A percentile compares a stretch with the other conserved stretches of the same genome.
These are phyloP conservation scores for Drosophila arawakana DNA, from an alignment of 1,140 invertebrate genomes.

Conservation along the genomic window DNA sequence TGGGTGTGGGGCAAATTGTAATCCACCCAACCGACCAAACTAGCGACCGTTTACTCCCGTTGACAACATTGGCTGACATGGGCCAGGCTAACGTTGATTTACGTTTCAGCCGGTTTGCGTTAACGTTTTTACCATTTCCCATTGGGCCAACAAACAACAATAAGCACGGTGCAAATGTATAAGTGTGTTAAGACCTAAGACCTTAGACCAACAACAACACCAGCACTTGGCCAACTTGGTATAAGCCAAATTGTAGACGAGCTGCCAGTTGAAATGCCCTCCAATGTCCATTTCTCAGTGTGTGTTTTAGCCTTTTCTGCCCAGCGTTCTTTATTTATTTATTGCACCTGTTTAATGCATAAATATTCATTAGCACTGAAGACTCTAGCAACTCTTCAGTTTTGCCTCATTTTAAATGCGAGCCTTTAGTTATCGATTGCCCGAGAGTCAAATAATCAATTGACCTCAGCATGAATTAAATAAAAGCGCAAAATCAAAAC, in stretches of 20 bases:
- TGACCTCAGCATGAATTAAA: background rate
- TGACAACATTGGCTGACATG: conserved; percentile 58
- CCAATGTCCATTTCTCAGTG: conserved; percentile 34
- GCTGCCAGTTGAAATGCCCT: conserved; percentile 34
- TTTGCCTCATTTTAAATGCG: conserved; percentile 1
- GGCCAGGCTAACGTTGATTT: conserved; percentile 72
- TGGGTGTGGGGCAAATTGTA: conserved; percentile 5
- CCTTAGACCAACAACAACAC: too few species aligned
- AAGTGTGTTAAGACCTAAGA: conserved; percentile 4
- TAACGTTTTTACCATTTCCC: conserved; percentile 46
- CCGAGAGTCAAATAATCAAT: background rate
- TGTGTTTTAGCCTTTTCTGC: conserved; percentile 26
- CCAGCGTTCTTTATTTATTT: conserved; percentile 27
- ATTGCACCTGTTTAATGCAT: conserved; percentile 66
- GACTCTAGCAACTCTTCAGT: background rate
- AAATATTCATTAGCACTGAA: conserved; percentile 59
- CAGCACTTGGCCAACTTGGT: conserved; percentile 36
- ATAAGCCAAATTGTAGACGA: background rate
- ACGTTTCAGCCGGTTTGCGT: conserved; percentile 40
- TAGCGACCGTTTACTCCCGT: conserved; percentile 11
- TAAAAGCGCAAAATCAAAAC: background rate
- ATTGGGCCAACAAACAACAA: conserved; percentile 77
- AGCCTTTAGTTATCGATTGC: too few species aligned
- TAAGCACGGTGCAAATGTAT: conserved; percentile 35
- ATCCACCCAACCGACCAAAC: conserved; percentile 4